Base-by-base conservation (phyloP, 2,797 vertebrate species). In the Lagodon rhomboides region DNA sequence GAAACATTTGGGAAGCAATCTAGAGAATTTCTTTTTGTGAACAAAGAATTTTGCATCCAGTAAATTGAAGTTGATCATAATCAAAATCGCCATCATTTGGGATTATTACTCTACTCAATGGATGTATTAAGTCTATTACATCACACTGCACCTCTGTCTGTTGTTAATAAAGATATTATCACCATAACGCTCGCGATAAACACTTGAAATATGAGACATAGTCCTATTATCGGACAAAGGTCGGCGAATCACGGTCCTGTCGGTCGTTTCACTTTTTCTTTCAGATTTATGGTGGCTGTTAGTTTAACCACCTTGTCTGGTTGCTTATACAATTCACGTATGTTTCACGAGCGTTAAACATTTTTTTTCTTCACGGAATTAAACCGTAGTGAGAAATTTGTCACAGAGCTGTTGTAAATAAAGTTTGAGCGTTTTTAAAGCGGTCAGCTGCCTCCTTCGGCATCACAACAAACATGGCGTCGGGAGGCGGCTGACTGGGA, bases 401-500 rank as follows among this genome's bases (percentile, higher is more conserved):
- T 78, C n/a, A 17, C 0, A 0, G 38, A 13, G 10, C 0, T 4
- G 5, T 3, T 84, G 63, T 87, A 4, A 92, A 94, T 94, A 95
- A 94, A 94, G 93, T 88, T 93, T 25, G 5, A 15, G 1, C 2
- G 18, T 56, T 82, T 92, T 79, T 38, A 54, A 73, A 82, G 1
- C 22, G n/a, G 75, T 88, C 88, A 85, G 70, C 91, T 78, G 87
- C 82, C 87, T 47, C 55, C 15, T 30, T 55, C 49, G 23, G 58
- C 54, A 86, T 70, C 92, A 95, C 82, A 95, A 94, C 94, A 95
- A 94, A 94, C 74, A 95, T 95, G 95, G 94, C 88, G 90, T 16
- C 61, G 0, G 69, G 53, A 70, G 71, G 70, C 59, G 69, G 85
- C 62, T 79, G 46, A 44, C 56, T 0, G 63, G 20, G 22, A 3